Conservation (phyloP, 1,140 invertebrate genomes). For the Apis cerana region DNA sequence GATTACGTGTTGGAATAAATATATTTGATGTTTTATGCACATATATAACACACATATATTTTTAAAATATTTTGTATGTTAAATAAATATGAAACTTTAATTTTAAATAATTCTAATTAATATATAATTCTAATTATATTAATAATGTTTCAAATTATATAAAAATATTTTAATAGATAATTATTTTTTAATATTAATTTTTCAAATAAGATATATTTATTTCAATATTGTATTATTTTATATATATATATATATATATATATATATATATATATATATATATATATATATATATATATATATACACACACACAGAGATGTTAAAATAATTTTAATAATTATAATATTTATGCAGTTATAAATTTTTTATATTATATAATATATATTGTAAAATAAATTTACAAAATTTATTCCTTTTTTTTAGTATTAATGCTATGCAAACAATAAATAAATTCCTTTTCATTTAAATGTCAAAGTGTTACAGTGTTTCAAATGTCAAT, state of each 20-base stretch:
- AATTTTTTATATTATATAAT: conserved; percentile 15
- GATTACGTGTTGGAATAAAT: conserved; percentile 56
- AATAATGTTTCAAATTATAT: neutral
- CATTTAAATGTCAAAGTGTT: conserved; percentile 75
- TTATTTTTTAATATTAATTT: neutral
- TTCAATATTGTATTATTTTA: neutral
- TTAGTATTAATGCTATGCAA: conserved; percentile 39
- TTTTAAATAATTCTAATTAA: neutral
- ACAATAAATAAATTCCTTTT: conserved; percentile 38
- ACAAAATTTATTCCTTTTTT: conserved; percentile 2
- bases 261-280: neutral
- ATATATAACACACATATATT: neutral
- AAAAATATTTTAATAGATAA: neutral
- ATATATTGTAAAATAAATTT: neutral
- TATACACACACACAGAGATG: neutral
- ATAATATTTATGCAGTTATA: neutral
- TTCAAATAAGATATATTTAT: neutral
- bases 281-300: neutral
- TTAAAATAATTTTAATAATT: neutral
- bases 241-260: neutral
- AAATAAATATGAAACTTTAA: conserved; percentile 19
- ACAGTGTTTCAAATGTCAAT: conserved; percentile 72
- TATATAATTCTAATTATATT: neutral
- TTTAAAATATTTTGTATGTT: conserved; percentile 16
- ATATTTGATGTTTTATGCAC: conserved; percentile 17